Percentiles rank a stretch among this genome's conserved stretches.
Evolutionary conservation across 2,113 vertebrate genomes (phyloP).

Genomic region (Puma concolor): DNA sequence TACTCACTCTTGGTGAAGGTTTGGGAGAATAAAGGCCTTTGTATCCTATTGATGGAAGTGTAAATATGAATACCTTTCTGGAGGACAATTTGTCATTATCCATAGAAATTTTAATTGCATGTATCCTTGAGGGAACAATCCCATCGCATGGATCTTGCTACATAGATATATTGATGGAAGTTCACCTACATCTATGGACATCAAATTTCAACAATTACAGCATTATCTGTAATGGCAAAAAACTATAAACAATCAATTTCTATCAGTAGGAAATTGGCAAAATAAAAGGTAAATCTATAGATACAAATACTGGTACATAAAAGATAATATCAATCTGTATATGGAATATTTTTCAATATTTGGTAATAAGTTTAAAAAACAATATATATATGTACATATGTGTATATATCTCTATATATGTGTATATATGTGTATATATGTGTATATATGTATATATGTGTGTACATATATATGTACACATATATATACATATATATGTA

Average conservation of each 20-base stretch:
- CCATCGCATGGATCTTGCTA: background rate
- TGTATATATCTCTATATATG: no score
- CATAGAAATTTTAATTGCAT: background rate
- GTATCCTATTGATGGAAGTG: background rate
- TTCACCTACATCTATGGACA: background rate
- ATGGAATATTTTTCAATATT: background rate
- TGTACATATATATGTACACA: fast-evolving
- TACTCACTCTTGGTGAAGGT: background rate
- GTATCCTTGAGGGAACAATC: background rate
- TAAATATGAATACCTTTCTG: background rate
- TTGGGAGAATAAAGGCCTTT: background rate
- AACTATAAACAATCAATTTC: background rate
- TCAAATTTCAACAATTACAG: background rate
- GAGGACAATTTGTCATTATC: background rate
- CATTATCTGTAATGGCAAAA: background rate
- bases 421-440: no score
- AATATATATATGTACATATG: background rate
- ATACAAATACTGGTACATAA: background rate
- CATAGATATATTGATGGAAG: background rate
- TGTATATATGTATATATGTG: no score
- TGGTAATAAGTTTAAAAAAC: background rate
- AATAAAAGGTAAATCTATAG: background rate
- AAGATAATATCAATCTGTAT: background rate
- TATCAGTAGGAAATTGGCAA: background rate
- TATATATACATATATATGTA: no score